Evolutionary conservation across 2,113 vertebrate genomes (phyloP).

Genomic region (Phocoena phocoena): DNA sequence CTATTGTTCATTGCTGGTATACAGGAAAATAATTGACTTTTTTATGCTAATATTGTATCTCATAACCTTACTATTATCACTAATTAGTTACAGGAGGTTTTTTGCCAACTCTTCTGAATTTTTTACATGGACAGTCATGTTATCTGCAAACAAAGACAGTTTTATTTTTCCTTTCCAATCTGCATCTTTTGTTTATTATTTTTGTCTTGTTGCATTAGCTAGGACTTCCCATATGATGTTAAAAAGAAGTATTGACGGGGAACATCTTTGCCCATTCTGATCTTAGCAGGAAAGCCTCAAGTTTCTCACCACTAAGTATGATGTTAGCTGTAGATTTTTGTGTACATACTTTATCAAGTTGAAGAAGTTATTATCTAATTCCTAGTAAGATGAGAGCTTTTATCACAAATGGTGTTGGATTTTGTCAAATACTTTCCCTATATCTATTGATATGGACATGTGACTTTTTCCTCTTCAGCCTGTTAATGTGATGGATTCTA

Average conservation of each 20-base stretch:
- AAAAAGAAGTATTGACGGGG: not conserved
- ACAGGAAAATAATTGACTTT: not conserved
- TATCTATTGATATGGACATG: not conserved
- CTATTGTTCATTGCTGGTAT: not conserved
- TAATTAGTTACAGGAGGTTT: not conserved
- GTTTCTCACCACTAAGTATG: not conserved
- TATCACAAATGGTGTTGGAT: not conserved
- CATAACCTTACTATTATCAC: not conserved
- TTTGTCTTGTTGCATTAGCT: not conserved
- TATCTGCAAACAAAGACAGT: not conserved
- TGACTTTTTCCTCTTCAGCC: not conserved
- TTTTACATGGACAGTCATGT: not conserved
- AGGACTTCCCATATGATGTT: not conserved
- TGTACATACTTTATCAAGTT: not conserved
- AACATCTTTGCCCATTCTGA: not conserved
- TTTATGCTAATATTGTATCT: not conserved
- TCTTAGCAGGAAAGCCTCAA: not conserved
- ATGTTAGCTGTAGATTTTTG: not conserved
- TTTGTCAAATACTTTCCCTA: not conserved
- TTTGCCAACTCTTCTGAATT: not conserved
- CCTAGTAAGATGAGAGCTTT: not conserved
- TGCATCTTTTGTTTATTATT: not conserved
- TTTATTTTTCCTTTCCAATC: not conserved
- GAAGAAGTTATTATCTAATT: not conserved
- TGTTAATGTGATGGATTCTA: not conserved